Conservation (phyloP, 2,888 invertebrate genomes). For the Pollenia amentaria region DNA sequence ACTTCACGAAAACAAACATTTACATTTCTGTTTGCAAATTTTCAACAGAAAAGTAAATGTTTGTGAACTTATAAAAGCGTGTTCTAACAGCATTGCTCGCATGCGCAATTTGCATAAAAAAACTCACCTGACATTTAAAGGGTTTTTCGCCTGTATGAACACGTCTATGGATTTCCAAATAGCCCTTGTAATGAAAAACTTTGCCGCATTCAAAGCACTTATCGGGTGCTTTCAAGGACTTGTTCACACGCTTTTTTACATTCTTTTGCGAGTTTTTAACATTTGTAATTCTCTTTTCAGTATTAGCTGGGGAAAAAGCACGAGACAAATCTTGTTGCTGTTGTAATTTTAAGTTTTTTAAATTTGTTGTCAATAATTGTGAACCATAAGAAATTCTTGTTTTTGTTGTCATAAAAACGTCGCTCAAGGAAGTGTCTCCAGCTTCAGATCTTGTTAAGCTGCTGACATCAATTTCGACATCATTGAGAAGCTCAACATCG, state of each 20-base stretch:
- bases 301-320: neutral
- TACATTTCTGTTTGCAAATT: too few relatives aligned
- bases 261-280: neutral
- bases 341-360: conserved; percentile 16
- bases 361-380: conserved; percentile 11
- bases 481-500: conserved; percentile 77
- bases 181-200: conserved; percentile 78
- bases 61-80: too few relatives aligned
- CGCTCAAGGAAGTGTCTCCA: conserved; percentile 77
- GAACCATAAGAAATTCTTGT: conserved; percentile 49
- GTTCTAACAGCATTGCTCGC: too few relatives aligned
- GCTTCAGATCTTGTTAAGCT: conserved; percentile 79
- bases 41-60: too few relatives aligned
- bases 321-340: conserved; percentile 11
- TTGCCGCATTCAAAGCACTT: conserved; percentile 80
- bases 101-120: neutral
- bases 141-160: conserved; percentile 80
- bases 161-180: conserved; percentile 79
- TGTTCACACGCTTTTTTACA: conserved; percentile 9
- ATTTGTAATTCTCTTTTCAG: neutral
- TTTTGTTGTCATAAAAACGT: conserved; percentile 71
- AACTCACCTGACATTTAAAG: conserved; percentile 78
- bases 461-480: conserved; percentile 80
- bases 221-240: conserved; percentile 77
- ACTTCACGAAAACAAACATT: too few relatives aligned